Evolutionary conservation across 2,888 invertebrate genomes (phyloP), one percentile per base, ranked within the genome.

Genomic region (Acanthopleura granulata): DNA sequence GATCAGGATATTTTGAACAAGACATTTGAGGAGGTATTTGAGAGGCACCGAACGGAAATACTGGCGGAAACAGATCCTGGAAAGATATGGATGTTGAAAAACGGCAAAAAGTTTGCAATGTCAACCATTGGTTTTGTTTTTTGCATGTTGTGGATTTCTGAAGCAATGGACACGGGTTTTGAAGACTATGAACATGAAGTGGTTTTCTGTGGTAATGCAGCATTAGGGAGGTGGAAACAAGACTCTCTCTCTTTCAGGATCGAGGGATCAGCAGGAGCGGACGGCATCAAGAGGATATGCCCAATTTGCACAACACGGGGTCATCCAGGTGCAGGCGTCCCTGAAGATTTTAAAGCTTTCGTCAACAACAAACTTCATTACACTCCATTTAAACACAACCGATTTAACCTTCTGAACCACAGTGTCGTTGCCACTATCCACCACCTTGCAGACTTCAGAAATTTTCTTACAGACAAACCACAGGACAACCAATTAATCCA

Each of bases 121-220:
- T 62, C 22, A 62, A 62, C 62, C 62, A 62, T 12, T 62, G 62
- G 62, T 62, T 62, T 62, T 62, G 62, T 22, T 22, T 62, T 12
- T 22, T 62, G 25, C 62, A 62, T 62, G 25, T 62, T 62, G 16
- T 62, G 62, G 15, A n/a, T 62, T 12, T 14, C n/a, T n/a, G 62
- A 62, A 22, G 62, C 62, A 14, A 62, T 62, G 25, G 25, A n/a
- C 15, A 22, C 25, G 25, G 62, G 16, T n/a, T 62, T 62, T 12
- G 22, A 62, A 22, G 62, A 62, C 11, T 62, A 62, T 22, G 62
- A 62, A 22, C 16, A 14, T 14, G 22, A 18, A n/a, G 14, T 62
- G 25, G 12, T 22, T 12, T n/a, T 22, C 22, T 14, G 25, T 62
- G 25, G 25, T 15, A 12, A 15, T 15, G 22, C 12, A 18, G n/a